phyloP scores from a whole-genome alignment of 2,888 invertebrate species.

The Athetis lepigone region DNA sequence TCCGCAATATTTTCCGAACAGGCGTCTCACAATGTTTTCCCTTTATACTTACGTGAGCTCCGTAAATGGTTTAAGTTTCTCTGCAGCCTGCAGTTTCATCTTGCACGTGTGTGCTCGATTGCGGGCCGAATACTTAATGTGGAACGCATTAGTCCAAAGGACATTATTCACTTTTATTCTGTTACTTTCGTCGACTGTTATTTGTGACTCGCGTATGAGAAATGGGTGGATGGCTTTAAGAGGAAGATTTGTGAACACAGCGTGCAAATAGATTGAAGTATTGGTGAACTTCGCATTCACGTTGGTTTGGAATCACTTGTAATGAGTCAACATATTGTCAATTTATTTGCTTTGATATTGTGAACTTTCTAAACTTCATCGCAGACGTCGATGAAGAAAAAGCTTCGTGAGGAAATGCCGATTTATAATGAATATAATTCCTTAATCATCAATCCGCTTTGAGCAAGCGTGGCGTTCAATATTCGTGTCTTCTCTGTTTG shows the following conservation, averaged over 20 bases:
- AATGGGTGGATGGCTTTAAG: slow-evolving; percentile 23
- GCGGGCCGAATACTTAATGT: slow-evolving; percentile 73
- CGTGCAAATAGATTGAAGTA: no score
- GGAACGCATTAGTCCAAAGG: slow-evolving; percentile 72
- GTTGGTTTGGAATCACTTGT: no score
- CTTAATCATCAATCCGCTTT: no score
- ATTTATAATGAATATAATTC: no score
- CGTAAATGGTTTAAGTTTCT: slow-evolving; percentile 72
- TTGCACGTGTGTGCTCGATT: slow-evolving; percentile 70
- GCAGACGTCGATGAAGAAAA: no score
- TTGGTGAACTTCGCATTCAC: no score
- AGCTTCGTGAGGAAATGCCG: no score
- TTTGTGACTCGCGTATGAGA: slow-evolving; percentile 47
- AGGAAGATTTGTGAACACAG: slow-evolving; percentile 4
- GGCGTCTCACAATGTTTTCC: slow-evolving; percentile 64
- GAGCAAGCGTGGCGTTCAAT: no score
- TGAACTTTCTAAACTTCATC: no score
- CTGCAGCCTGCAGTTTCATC: slow-evolving; percentile 67
- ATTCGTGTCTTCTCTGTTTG: no score
- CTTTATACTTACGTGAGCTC: slow-evolving; percentile 60
- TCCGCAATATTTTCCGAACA: slow-evolving; percentile 68
- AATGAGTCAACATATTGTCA: no score
- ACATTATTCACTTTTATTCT: slow-evolving; percentile 75
- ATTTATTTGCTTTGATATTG: no score
- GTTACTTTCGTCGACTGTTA: slow-evolving; percentile 60